phyloP scores from a whole-genome alignment of 2,888 invertebrate species.

The Psococerastis gibbosa region DNA sequence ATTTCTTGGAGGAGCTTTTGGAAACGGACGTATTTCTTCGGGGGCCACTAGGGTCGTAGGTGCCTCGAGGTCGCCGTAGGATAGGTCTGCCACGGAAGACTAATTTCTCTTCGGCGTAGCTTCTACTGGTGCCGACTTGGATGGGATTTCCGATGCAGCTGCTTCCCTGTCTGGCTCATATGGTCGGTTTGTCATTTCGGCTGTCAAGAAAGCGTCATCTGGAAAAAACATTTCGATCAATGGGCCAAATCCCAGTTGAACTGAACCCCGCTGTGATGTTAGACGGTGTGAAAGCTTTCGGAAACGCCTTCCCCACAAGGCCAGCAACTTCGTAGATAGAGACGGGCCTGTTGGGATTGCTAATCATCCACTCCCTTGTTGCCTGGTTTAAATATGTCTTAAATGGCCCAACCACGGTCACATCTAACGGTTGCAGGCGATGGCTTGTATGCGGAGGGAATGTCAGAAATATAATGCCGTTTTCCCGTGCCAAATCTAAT shows the following conservation, averaged over 20 bases:
- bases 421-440: constrained; percentile 22
- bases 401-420: constrained; percentile 20
- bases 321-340: constrained; percentile 23
- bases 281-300: constrained; percentile 18
- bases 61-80: not conserved
- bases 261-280: constrained; percentile 20
- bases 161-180: not conserved
- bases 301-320: constrained; percentile 17
- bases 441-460: constrained; percentile 23
- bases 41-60: not conserved
- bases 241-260: constrained; percentile 17
- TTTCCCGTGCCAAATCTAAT: constrained; percentile 20
- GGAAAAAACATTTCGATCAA: constrained; percentile 9
- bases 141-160: not conserved
- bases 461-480: constrained; percentile 22
- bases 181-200: not conserved
- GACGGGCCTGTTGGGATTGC: constrained; percentile 20
- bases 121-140: not conserved
- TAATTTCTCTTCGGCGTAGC: not conserved
- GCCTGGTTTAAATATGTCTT: constrained; percentile 20
- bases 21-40: constrained; percentile 12
- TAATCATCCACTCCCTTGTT: constrained; percentile 19
- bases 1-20: constrained; percentile 10
- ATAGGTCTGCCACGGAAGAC: not conserved
- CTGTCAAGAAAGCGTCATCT: not conserved